Conservation (phyloP, 2,113 vertebrate genomes). For the Phycodurus eques region DNA sequence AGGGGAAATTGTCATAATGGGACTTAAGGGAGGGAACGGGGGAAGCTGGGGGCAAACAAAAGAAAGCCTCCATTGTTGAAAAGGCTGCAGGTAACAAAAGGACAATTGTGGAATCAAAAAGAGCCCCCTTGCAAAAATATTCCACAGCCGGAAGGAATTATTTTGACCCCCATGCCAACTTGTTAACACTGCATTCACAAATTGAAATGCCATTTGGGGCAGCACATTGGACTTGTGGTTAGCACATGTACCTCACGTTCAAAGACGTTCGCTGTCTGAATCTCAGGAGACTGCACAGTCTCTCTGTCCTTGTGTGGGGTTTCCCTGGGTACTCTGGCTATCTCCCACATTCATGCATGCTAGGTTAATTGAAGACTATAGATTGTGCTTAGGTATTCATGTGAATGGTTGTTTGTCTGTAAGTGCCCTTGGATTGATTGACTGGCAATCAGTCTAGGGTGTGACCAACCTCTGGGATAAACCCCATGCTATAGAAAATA, state of each 20-base stretch:
- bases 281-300: background rate
- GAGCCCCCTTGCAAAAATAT: conserved; percentile 20
- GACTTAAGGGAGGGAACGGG: conserved; percentile 54
- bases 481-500: background rate
- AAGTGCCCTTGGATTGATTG: background rate
- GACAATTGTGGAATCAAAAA: conserved; percentile 33
- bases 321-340: background rate
- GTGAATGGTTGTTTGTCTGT: background rate
- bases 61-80: conserved; percentile 43
- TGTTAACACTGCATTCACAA: conserved; percentile 34
- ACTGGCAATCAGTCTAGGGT: background rate
- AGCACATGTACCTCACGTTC: background rate
- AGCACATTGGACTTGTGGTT: conserved; percentile 8
- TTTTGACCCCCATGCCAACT: conserved; percentile 43
- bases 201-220: conserved; percentile 28
- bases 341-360: background rate
- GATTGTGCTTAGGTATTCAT: background rate
- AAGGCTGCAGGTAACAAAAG: conserved; percentile 58
- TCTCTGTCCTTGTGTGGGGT: background rate
- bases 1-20: conserved; percentile 70
- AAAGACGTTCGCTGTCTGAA: background rate
- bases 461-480: background rate
- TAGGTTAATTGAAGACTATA: background rate
- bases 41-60: conserved; percentile 58
- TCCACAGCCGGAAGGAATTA: conserved; percentile 39